Evolutionary conservation across 2,113 vertebrate genomes (phyloP).

Genomic region (Notechis scutatus): DNA sequence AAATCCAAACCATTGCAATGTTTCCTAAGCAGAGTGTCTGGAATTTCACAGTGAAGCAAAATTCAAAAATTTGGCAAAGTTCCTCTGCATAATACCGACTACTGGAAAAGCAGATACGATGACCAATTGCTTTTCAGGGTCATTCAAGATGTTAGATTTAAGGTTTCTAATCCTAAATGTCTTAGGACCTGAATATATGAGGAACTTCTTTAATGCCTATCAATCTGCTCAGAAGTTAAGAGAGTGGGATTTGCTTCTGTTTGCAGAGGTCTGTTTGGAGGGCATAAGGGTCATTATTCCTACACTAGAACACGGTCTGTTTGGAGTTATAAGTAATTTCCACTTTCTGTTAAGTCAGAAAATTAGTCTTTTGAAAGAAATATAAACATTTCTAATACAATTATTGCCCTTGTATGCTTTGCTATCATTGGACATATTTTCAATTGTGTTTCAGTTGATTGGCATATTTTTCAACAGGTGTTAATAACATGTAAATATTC

Average conservation of each 20-base stretch:
- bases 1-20: not conserved
- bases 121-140: not conserved
- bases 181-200: not conserved
- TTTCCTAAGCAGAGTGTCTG: not conserved
- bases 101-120: not conserved
- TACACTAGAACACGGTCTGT: not conserved
- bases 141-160: not conserved
- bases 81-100: not conserved
- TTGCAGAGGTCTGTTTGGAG: not conserved
- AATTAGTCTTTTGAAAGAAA: not conserved
- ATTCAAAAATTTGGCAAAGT: not conserved
- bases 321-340: not conserved
- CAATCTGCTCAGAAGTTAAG: not conserved
- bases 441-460: not conserved
- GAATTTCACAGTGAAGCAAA: not conserved
- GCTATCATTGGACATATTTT: not conserved
- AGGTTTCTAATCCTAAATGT: not conserved
- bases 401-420: not conserved
- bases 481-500: not conserved
- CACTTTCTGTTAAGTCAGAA: not conserved
- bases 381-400: not conserved
- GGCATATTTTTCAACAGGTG: not conserved
- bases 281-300: not conserved
- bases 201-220: not conserved
- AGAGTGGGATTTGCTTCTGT: not conserved